Conservation (phyloP, 2,888 invertebrate genomes). For the Pemphredon lugubris region DNA sequence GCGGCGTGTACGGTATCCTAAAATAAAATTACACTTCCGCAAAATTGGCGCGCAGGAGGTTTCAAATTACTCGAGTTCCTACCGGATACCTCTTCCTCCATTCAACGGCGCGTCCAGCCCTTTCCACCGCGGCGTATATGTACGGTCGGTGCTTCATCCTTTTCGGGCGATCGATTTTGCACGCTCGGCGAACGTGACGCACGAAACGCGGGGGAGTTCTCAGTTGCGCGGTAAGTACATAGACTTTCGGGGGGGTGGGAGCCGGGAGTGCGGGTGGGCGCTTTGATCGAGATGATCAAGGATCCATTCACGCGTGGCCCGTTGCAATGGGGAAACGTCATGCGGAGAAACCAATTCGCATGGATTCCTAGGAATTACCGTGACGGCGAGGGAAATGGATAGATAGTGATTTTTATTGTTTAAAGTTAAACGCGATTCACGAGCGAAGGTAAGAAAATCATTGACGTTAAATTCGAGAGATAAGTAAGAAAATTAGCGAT, state of each 20-base stretch:
- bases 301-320: conserved; percentile 17
- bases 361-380: conserved; percentile 4
- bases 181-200: neutral
- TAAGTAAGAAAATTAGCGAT: too few relatives aligned
- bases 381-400: neutral
- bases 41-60: too few relatives aligned
- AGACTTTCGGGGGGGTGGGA: neutral
- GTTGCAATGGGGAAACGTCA: conserved; percentile 7
- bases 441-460: too few relatives aligned
- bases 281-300: conserved; percentile 29
- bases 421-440: too few relatives aligned
- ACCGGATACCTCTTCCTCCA: neutral
- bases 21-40: too few relatives aligned
- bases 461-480: too few relatives aligned
- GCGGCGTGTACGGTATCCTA: too few relatives aligned
- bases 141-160: neutral
- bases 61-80: too few relatives aligned
- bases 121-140: neutral
- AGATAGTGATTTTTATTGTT: too few relatives aligned
- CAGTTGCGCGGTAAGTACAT: too few relatives aligned
- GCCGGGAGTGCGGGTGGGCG: neutral
- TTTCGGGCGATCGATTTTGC: conserved; percentile 9
- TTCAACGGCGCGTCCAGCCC: neutral
- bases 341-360: neutral
- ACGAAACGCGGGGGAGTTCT: neutral